Evolutionary conservation across 2,113 vertebrate genomes (phyloP).

Genomic region (Hippoglossus stenolepis): DNA sequence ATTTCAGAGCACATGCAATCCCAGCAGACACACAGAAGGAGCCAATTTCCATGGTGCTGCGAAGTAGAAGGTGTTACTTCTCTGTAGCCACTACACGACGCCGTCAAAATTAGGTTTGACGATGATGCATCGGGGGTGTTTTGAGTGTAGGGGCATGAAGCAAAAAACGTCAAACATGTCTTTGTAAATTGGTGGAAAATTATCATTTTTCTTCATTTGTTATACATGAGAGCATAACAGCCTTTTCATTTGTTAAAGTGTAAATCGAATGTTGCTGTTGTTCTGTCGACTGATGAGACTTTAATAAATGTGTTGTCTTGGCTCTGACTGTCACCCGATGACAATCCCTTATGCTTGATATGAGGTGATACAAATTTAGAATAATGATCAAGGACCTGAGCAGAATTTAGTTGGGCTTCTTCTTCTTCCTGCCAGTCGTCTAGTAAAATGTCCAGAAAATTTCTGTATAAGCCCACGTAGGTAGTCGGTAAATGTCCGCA

Average conservation of each 20-base stretch:
- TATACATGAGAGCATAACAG: slow-evolving; percentile 38
- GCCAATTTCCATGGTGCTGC: slow-evolving; percentile 48
- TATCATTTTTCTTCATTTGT: slow-evolving; percentile 53
- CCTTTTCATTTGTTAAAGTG: slow-evolving; percentile 2
- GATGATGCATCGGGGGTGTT: slow-evolving; percentile 54
- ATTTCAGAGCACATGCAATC: slow-evolving; percentile 39
- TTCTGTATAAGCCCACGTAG: no score
- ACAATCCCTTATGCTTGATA: slow-evolving; percentile 20
- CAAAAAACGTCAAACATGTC: slow-evolving; percentile 57
- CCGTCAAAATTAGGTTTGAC: slow-evolving; percentile 63
- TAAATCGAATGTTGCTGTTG: slow-evolving; percentile 24
- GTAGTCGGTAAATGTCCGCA: no score
- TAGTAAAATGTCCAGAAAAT: no score
- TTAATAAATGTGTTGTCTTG: slow-evolving; percentile 8
- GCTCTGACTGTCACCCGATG: slow-evolving; percentile 3
- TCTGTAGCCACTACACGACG: slow-evolving; percentile 38
- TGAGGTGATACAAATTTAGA: slow-evolving; percentile 5
- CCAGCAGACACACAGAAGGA: slow-evolving; percentile 23
- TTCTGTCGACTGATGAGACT: slow-evolving; percentile 19
- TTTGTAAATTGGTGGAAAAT: slow-evolving; percentile 54
- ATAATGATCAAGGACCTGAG: slow-evolving; percentile 35
- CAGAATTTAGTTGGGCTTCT: slow-evolving; percentile 14
- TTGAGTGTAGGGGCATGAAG: slow-evolving; percentile 27
- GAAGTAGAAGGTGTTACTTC: slow-evolving; percentile 42
- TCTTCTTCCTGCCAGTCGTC: no score